Conservation (phyloP, 2,888 invertebrate genomes). For the Busseola fusca region DNA sequence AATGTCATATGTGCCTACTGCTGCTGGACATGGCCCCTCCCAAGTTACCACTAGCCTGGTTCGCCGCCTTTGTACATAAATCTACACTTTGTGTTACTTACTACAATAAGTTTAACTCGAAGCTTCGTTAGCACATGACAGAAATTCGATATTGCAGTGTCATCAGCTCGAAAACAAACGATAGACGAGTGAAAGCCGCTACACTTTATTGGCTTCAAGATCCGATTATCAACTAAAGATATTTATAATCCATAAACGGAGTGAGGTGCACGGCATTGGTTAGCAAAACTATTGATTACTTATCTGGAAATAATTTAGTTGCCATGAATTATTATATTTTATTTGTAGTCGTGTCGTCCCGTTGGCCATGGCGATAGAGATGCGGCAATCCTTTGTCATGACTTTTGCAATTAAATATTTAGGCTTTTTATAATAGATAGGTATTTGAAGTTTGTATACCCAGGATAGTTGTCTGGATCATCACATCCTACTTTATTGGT, state of each 20-base stretch:
- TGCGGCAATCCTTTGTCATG: not conserved
- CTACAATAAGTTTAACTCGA: not conserved
- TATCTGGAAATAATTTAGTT: not conserved
- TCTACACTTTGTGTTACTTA: not conserved
- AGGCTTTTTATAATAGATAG: not conserved
- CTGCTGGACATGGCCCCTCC: not conserved
- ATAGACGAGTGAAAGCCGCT: not conserved
- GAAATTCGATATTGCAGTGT: constrained; percentile 17
- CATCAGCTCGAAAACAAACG: constrained; percentile 6
- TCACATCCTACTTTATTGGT: not conserved
- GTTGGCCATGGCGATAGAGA: not conserved
- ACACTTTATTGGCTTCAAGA: constrained; percentile 19
- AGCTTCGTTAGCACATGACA: not conserved
- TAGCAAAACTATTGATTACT: not conserved
- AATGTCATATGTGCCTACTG: not conserved
- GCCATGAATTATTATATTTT: not conserved
- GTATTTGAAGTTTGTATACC: not conserved
- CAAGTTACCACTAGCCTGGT: not conserved
- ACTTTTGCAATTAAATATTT: not conserved
- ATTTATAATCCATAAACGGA: not conserved
- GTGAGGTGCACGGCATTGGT: not conserved
- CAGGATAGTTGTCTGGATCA: too few relatives aligned
- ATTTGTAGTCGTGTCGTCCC: not conserved
- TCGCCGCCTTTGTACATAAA: not conserved
- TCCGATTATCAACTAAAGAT: constrained; percentile 23